Evolutionary conservation across 2,113 vertebrate species (phyloP).

Genomic region (Pristiophorus japonicus): DNA sequence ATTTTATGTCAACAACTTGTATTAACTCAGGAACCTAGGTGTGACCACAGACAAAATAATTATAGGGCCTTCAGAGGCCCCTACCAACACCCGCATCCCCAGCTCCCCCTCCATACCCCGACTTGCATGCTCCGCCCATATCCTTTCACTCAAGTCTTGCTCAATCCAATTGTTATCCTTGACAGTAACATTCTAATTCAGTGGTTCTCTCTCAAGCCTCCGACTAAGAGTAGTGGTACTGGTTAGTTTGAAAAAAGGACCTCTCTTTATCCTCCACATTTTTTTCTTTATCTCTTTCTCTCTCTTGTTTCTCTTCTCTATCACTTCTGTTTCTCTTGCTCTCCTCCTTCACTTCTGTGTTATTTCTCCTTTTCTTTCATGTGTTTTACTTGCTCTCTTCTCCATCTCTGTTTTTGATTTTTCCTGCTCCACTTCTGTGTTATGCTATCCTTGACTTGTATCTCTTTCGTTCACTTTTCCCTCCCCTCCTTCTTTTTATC

Average conservation of each 20-base stretch:
- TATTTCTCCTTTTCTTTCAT: background rate
- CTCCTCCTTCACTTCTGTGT: background rate
- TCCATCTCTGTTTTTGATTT: background rate
- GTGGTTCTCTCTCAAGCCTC: background rate
- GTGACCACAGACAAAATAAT: background rate
- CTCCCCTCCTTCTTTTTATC: background rate
- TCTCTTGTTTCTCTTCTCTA: background rate
- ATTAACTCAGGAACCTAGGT: background rate
- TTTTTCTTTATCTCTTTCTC: background rate
- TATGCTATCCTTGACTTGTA: too few relatives aligned
- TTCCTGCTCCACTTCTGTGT: too few relatives aligned
- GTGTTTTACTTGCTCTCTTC: background rate
- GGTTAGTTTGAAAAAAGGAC: background rate
- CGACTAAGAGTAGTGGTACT: background rate
- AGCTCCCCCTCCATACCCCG: too few relatives aligned
- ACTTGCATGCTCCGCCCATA: background rate
- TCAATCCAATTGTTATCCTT: background rate
- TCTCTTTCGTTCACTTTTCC: too few relatives aligned
- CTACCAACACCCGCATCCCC: too few relatives aligned
- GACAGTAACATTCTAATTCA: background rate
- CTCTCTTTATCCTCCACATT: background rate
- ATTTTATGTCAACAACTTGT: too few relatives aligned
- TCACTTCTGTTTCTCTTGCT: background rate
- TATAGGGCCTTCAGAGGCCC: background rate
- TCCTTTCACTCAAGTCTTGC: background rate